Evolutionary conservation across 2,888 invertebrate genomes (phyloP).

Genomic region (Amphipoea lucens): DNA sequence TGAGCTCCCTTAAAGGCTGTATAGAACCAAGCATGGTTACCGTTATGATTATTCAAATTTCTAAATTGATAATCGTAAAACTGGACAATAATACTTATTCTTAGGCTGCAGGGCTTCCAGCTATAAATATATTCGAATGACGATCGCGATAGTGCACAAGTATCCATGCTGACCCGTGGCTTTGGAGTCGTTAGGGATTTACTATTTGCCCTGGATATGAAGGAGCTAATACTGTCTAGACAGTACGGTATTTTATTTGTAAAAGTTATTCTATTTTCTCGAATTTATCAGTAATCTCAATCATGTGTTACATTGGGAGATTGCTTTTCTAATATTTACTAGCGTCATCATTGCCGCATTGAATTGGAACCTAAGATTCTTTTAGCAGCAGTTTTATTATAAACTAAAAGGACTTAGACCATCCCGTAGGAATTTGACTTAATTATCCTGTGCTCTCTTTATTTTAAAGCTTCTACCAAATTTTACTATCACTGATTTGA

Average conservation of each 20-base stretch:
- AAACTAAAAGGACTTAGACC: neutral
- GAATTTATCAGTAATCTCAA: neutral
- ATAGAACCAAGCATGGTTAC: conserved; percentile 12
- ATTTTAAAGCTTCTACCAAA: neutral
- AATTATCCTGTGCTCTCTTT: neutral
- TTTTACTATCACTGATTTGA: neutral
- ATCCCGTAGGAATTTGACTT: neutral
- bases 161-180: conserved; percentile 45
- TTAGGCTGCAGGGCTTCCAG: conserved; percentile 27
- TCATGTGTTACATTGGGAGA: neutral
- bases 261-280: neutral
- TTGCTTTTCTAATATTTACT: neutral
- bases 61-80: conserved; percentile 50
- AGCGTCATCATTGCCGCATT: neutral
- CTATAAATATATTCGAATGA: conserved; percentile 57
- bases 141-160: conserved; percentile 47
- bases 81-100: conserved; percentile 47
- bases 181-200: conserved; percentile 35
- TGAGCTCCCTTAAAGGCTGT: neutral
- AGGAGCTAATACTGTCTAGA: conserved; percentile 11
- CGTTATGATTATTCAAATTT: conserved; percentile 39
- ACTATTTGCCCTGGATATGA: conserved; percentile 34
- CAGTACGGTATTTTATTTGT: neutral
- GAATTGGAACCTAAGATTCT: neutral
- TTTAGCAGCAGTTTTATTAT: neutral